A percentile compares a stretch with the other conserved stretches of the same genome.
phyloP scores from a whole-genome alignment of 2,113 vertebrate genomes.

The Pangasianodon gigas region DNA sequence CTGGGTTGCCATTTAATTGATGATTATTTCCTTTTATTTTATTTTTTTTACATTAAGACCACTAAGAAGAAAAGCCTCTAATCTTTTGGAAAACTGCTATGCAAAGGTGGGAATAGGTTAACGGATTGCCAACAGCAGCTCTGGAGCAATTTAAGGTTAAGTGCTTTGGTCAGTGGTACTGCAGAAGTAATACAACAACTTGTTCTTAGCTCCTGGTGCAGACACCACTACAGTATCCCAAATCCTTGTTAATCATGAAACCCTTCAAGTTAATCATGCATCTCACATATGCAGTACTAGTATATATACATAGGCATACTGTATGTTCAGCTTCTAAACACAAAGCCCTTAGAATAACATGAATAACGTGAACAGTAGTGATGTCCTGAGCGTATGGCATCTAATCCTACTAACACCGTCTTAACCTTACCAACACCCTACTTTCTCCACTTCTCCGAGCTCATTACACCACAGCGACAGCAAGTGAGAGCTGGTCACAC shows the following conservation, averaged over 20 bases:
- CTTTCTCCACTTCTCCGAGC: not conserved
- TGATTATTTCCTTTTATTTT: not conserved
- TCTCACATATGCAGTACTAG: not conserved
- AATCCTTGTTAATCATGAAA: not conserved
- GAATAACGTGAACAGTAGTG: conserved; percentile 11
- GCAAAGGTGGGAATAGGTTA: not conserved
- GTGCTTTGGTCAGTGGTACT: not conserved
- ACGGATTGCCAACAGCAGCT: not conserved
- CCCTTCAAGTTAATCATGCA: not conserved
- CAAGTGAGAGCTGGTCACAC: not conserved
- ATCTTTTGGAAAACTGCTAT: not conserved
- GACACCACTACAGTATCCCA: not conserved
- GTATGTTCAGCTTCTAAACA: not conserved
- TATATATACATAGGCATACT: not conserved
- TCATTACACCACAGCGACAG: not conserved
- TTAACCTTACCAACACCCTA: conserved; percentile 7
- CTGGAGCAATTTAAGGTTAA: conserved; percentile 13
- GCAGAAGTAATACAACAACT: not conserved
- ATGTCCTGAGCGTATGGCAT: not conserved
- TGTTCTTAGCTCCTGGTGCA: not conserved
- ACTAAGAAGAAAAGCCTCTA: not conserved
- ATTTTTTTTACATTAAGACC: not conserved
- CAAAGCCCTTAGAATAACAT: not conserved
- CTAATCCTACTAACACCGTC: not conserved
- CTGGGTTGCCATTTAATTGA: not conserved